These are phyloP conservation scores for Discoglossus pictus DNA, from an alignment of 2,797 vertebrate genomes.

Conservation along the genomic window DNA sequence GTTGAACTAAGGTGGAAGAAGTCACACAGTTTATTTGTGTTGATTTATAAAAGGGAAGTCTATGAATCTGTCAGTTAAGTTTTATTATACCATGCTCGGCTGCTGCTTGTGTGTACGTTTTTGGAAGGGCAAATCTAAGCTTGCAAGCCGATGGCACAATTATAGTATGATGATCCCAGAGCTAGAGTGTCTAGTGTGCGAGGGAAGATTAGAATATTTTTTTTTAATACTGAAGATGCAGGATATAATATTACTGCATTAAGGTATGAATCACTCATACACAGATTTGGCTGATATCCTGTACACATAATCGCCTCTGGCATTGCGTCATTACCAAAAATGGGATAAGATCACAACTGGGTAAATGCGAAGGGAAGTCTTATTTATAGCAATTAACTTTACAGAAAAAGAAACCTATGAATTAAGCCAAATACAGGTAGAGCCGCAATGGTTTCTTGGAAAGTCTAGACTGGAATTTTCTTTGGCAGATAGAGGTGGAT, in stretches of 20 bases:
- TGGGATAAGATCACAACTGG: slow-evolving; percentile 21
- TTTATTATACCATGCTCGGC: slow-evolving; percentile 12
- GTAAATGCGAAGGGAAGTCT: slow-evolving; percentile 11
- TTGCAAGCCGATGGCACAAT: slow-evolving; percentile 20
- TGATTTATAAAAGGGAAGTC: too few species aligned
- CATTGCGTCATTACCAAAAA: slow-evolving; percentile 28
- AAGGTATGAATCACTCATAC: slow-evolving; percentile 44
- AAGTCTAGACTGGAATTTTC: slow-evolving; percentile 30
- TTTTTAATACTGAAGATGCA: slow-evolving; percentile 39
- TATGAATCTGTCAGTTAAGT: too few species aligned
- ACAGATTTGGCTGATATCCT: slow-evolving; percentile 43
- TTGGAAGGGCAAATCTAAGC: slow-evolving; percentile 34
- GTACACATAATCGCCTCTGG: slow-evolving; percentile 36
- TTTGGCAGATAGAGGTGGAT: slow-evolving; percentile 28
- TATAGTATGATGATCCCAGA: slow-evolving; percentile 37
- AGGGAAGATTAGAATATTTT: slow-evolving; percentile 42
- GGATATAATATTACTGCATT: slow-evolving; percentile 47
- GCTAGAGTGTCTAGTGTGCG: slow-evolving; percentile 42
- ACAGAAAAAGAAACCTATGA: slow-evolving; percentile 12
- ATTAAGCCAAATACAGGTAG: slow-evolving; percentile 28
- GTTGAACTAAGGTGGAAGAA: too few species aligned
- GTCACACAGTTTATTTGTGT: too few species aligned
- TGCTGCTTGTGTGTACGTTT: slow-evolving; percentile 7
- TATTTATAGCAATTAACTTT: slow-evolving; percentile 34
- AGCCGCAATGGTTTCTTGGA: slow-evolving; percentile 31